phyloP scores from a whole-genome alignment of 2,113 vertebrate genomes.

The Carollia perspicillata region DNA sequence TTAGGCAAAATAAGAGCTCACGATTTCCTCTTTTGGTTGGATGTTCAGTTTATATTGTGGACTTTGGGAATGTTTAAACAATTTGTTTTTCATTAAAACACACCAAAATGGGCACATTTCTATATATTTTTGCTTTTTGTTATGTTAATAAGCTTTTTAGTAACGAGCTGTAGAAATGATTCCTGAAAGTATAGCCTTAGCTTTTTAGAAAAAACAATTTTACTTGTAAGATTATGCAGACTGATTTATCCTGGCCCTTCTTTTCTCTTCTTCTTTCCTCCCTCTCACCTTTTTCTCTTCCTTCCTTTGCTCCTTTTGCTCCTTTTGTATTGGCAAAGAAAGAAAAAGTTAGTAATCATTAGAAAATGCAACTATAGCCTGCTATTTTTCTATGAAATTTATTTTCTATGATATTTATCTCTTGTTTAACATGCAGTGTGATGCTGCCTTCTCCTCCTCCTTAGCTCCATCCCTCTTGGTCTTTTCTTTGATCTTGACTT shows the following conservation, averaged over 20 bases:
- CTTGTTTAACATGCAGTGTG: background rate
- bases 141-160: background rate
- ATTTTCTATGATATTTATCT: background rate
- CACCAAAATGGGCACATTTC: background rate
- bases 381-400: background rate
- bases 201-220: background rate
- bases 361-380: background rate
- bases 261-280: background rate
- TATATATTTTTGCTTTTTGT: background rate
- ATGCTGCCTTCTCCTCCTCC: background rate
- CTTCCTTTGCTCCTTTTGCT: background rate
- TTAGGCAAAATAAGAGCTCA: background rate
- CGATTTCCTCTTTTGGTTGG: background rate
- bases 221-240: background rate
- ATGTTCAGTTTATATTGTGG: background rate
- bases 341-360: background rate
- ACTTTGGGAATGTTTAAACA: background rate
- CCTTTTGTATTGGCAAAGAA: background rate
- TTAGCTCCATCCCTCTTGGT: background rate
- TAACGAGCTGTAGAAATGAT: too few relatives aligned
- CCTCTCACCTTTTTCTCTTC: background rate
- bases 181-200: background rate
- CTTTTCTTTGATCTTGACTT: constrained; percentile 1
- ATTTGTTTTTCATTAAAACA: constrained; percentile 18
- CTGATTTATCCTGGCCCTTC: background rate